These are phyloP conservation scores for Prosapia bicincta DNA, from an alignment of 2,888 invertebrate species.

Conservation along the genomic window DNA sequence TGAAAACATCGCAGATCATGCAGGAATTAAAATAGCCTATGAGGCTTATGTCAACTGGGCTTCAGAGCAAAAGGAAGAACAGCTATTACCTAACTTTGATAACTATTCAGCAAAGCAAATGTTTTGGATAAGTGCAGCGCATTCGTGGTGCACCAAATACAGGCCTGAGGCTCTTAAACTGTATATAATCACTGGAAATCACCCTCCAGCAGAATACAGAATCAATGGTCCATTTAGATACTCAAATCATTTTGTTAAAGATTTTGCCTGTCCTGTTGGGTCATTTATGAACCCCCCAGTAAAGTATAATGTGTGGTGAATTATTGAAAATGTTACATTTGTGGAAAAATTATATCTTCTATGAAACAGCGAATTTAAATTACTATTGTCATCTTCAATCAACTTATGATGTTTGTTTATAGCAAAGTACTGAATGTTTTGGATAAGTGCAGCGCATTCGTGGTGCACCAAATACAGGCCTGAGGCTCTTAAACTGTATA, in stretches of 20 bases:
- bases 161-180: neutral
- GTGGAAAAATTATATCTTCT: too few relatives aligned
- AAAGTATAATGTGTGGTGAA: slow-evolving; percentile 19
- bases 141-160: slow-evolving; percentile 10
- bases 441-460: neutral
- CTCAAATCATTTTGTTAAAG: neutral
- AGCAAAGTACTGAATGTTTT: too few relatives aligned
- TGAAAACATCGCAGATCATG: slow-evolving; percentile 19
- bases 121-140: slow-evolving; percentile 9
- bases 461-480: slow-evolving; percentile 8
- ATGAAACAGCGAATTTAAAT: too few relatives aligned
- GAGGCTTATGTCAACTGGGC: neutral
- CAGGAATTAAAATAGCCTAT: slow-evolving; percentile 5
- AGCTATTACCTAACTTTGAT: neutral
- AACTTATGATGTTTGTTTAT: too few relatives aligned
- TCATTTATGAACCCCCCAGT: slow-evolving; percentile 5
- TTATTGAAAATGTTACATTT: too few relatives aligned
- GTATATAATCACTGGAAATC: neutral
- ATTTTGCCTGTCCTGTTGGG: neutral
- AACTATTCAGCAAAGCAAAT: slow-evolving; percentile 5
- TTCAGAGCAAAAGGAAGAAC: neutral
- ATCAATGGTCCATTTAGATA: slow-evolving; percentile 11
- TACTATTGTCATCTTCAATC: too few relatives aligned
- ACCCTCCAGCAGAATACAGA: slow-evolving; percentile 6
- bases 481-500: neutral